phyloP scores from a whole-genome alignment of 2,113 vertebrate genomes.

The Sinocyclocheilus anshuiensis region DNA sequence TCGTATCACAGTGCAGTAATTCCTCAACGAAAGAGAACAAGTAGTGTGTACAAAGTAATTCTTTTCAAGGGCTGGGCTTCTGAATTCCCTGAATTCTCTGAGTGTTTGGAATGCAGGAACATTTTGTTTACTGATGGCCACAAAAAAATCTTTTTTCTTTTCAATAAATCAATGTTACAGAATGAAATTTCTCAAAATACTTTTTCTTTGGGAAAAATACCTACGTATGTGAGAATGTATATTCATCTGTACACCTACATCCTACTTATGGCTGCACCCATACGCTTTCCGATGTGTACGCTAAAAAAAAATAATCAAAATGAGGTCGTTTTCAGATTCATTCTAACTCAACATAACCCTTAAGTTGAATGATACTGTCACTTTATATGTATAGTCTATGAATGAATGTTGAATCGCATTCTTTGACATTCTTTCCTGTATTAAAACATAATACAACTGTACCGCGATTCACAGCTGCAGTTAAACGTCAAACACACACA shows the following conservation, averaged over 20 bases:
- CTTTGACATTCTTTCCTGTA: slow-evolving; percentile 74
- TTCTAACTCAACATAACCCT: slow-evolving; percentile 58
- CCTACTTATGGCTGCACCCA: slow-evolving; percentile 45
- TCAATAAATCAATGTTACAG: slow-evolving; percentile 16
- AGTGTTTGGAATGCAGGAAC: slow-evolving; percentile 47
- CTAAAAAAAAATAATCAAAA: slow-evolving; percentile 35
- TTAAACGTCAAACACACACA: slow-evolving; percentile 86
- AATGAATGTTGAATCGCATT: slow-evolving; percentile 64
- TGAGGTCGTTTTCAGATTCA: slow-evolving; percentile 60
- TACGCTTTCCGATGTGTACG: slow-evolving; percentile 59
- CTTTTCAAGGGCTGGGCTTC: slow-evolving; percentile 60
- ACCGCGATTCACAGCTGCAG: slow-evolving; percentile 96
- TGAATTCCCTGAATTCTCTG: slow-evolving; percentile 55
- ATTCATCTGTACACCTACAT: slow-evolving; percentile 59
- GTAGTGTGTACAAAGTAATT: slow-evolving; percentile 59
- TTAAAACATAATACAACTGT: slow-evolving; percentile 92
- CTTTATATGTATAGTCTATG: slow-evolving; percentile 63
- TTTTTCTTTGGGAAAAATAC: slow-evolving; percentile 33
- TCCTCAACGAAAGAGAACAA: slow-evolving; percentile 31
- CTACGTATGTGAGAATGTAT: slow-evolving; percentile 39
- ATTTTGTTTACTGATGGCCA: neutral
- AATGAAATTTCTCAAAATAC: slow-evolving; percentile 10
- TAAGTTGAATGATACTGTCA: slow-evolving; percentile 56
- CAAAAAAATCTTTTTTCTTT: slow-evolving; percentile 25
- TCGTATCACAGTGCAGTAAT: slow-evolving; percentile 72